These are phyloP conservation scores for Cochlearius cochlearius DNA, from an alignment of 2,113 vertebrate species.

Conservation along the genomic window DNA sequence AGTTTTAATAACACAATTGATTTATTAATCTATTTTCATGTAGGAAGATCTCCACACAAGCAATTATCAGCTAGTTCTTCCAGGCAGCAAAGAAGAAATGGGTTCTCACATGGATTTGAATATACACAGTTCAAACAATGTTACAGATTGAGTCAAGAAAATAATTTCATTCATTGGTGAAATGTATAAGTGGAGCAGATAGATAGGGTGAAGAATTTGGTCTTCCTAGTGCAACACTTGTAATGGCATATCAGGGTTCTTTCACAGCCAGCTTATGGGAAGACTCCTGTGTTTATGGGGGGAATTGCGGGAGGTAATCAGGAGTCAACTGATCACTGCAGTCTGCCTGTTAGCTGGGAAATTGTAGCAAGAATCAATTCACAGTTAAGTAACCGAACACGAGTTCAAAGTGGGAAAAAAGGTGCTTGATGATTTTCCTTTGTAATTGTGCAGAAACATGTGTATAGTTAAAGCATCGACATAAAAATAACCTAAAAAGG, in stretches of 20 bases:
- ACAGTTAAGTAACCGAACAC: background rate
- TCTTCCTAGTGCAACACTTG: background rate
- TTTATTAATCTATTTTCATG: slow-evolving; percentile 17
- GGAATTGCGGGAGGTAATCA: background rate
- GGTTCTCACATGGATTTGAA: background rate
- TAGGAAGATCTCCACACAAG: background rate
- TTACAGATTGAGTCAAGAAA: background rate
- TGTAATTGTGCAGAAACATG: background rate
- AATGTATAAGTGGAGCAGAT: background rate
- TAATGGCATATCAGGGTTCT: background rate
- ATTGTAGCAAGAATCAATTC: background rate
- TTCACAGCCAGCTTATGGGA: background rate
- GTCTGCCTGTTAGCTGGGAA: background rate
- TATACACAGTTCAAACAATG: background rate
- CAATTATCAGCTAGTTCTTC: background rate
- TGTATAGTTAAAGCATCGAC: background rate
- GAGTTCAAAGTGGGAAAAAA: background rate
- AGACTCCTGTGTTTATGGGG: background rate
- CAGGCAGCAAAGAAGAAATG: background rate
- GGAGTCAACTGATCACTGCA: background rate
- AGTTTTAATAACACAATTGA: background rate
- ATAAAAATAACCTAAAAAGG: background rate
- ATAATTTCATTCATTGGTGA: background rate
- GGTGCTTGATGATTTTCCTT: background rate
- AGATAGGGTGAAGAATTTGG: background rate